Conservation (phyloP, 2,113 vertebrate species). For the Syrrhaptes paradoxus region DNA sequence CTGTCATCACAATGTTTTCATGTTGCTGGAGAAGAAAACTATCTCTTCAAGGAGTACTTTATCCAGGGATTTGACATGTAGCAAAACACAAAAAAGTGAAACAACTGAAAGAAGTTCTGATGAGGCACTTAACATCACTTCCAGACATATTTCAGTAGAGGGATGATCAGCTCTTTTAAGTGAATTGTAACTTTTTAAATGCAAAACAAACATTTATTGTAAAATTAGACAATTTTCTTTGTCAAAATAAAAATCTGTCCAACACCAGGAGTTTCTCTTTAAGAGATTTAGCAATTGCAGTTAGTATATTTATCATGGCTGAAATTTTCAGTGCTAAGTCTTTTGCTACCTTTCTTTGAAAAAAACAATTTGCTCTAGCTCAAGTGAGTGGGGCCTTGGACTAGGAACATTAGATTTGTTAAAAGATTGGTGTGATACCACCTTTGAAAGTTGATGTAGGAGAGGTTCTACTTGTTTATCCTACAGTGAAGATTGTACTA, state of each 20-base stretch:
- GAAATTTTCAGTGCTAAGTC: not conserved
- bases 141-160: not conserved
- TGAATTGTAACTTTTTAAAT: not conserved
- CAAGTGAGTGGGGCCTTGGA: not conserved
- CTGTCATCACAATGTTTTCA: not conserved
- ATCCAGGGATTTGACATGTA: not conserved
- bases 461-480: not conserved
- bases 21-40: not conserved
- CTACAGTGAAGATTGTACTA: not conserved
- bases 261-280: not conserved
- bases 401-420: not conserved
- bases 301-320: not conserved
- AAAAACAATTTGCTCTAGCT: not conserved
- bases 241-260: not conserved
- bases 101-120: not conserved
- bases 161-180: not conserved
- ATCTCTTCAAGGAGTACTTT: not conserved
- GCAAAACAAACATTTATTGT: not conserved
- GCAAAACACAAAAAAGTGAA: not conserved
- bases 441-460: not conserved
- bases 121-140: not conserved
- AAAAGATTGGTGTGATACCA: too few relatives aligned
- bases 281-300: not conserved
- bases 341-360: not conserved
- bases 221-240: not conserved